Base-by-base conservation (phyloP, 2,113 vertebrate genomes). In the Xiphophorus couchianus region DNA sequence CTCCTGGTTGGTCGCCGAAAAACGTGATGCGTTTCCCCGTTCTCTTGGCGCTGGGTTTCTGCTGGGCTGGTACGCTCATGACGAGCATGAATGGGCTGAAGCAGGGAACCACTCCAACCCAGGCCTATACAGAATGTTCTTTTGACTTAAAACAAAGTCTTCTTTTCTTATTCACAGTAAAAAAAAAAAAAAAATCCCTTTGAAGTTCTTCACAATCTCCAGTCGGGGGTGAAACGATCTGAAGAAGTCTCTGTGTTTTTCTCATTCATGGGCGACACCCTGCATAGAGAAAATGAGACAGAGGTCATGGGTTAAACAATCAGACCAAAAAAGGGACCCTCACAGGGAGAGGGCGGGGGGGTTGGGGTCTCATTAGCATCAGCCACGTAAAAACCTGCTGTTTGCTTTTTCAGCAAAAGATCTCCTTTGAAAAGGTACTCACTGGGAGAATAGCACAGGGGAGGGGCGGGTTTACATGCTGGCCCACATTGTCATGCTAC, bases 51-150 rank as follows among this genome's bases (percentile, higher is more conserved):
- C 93, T 96, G 88, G 94, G 89, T 93, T 98, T 98, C 85, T 95
- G 96, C 89, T 96, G 97, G 91, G 96, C 95, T 83, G 97, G 97
- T 86, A 98, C 93, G 89, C 96, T 99, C 98, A 99, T 99, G 95
- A 90, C 96, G 94, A 80, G 92, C 94, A 95, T 94, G 89, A 92
- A 93, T 75, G 67, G 66, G 22, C 71, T 51, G 28, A 76, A 61
- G 27, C 61, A 62, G 78, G 60, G 54, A 44, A 79, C 51, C 28
- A 11, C 62, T 30, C 30, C 54, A 60, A 62, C 65, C 19, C 68
- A 72, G 28, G 60, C 15, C 62, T 74, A 30, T 67, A 64, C 31
- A 22, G 30, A 67, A 7, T 31, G 66, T 31, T 37, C 29, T 25
- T 63, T 63, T 63, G 60, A 27, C 71, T 62, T 62, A 70, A 68